Percentiles rank a stretch among this genome's conserved stretches.
phyloP scores from a whole-genome alignment of 2,113 vertebrate species.

The Coregonus clupeaformis region DNA sequence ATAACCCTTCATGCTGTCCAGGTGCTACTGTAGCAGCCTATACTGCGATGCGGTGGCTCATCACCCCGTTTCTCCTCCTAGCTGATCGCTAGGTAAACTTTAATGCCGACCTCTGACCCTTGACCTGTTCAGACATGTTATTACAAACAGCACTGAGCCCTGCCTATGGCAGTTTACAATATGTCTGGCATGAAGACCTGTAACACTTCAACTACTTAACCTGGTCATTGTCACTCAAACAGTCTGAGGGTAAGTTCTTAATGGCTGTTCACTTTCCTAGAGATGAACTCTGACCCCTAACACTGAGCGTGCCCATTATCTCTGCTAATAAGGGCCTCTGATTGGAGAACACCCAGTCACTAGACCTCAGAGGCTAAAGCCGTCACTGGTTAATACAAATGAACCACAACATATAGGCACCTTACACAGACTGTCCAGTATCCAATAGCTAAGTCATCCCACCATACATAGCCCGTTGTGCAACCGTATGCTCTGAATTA shows the following conservation, averaged over 20 bases:
- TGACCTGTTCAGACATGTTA: not conserved
- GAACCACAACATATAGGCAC: not conserved
- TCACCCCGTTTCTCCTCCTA: not conserved
- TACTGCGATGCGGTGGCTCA: not conserved
- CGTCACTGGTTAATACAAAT: not conserved
- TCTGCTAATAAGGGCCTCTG: not conserved
- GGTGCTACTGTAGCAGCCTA: too few relatives aligned
- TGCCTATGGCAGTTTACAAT: not conserved
- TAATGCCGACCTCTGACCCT: not conserved
- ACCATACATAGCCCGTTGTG: slow-evolving; percentile 15
- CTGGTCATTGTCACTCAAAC: too few relatives aligned
- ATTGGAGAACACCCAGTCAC: not conserved
- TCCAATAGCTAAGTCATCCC: not conserved
- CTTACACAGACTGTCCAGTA: not conserved
- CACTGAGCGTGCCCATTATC: not conserved
- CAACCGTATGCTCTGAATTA: slow-evolving; percentile 35
- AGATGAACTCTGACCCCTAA: not conserved
- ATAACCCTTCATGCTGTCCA: too few relatives aligned
- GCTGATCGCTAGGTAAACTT: not conserved
- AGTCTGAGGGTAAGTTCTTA: not conserved
- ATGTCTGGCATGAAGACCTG: too few relatives aligned
- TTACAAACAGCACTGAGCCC: not conserved
- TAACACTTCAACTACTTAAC: too few relatives aligned
- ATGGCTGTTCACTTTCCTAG: not conserved
- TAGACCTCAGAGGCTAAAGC: not conserved